A percentile compares a stretch with the other conserved stretches of the same genome.
phyloP scores from a whole-genome alignment of 2,113 vertebrate genomes.

The Antidorcas marsupialis region DNA sequence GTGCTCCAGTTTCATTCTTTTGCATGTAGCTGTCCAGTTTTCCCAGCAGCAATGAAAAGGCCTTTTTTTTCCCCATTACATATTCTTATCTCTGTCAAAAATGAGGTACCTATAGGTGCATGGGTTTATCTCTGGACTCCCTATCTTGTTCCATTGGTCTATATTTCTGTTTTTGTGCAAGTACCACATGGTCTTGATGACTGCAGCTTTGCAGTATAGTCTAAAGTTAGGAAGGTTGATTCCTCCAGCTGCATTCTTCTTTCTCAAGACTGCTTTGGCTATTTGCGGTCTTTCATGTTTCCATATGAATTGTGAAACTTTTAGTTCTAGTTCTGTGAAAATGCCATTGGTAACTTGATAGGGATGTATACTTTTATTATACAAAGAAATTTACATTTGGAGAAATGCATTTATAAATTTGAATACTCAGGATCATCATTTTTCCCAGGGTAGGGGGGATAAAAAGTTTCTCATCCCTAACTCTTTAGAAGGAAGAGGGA shows the following conservation, averaged over 20 bases:
- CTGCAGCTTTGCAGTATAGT: neutral
- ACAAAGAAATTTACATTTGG: neutral
- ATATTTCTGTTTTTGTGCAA: neutral
- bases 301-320: neutral
- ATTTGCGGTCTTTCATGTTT: neutral
- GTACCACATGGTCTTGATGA: neutral
- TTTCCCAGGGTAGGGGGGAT: neutral
- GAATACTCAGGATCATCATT: neutral
- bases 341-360: neutral
- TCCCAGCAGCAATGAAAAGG: neutral
- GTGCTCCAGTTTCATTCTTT: neutral
- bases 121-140: neutral
- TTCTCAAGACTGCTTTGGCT: neutral
- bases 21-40: neutral
- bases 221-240: neutral
- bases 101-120: neutral
- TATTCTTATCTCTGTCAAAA: neutral
- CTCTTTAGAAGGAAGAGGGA: neutral
- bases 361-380: neutral
- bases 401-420: neutral
- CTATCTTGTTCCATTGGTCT: neutral
- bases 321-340: neutral
- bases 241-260: neutral
- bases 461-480: neutral
- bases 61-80: neutral